A percentile compares a stretch with the other conserved stretches of the same genome.
Conservation (phyloP, 2,888 invertebrate species). For the Girardia tigrina region DNA sequence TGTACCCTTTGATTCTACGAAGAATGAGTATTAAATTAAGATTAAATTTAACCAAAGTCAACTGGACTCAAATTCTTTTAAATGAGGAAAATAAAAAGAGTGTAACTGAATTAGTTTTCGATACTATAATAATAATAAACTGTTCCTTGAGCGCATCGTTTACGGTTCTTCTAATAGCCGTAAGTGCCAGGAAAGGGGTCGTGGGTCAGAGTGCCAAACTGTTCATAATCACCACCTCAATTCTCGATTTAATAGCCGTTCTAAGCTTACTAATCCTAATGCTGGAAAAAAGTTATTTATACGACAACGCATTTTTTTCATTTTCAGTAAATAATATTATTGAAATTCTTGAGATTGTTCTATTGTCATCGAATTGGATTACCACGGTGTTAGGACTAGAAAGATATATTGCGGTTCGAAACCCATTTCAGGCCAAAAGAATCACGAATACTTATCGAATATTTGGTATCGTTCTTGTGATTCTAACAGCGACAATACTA, state of each 20-base stretch:
- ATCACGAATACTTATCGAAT: conserved; percentile 24
- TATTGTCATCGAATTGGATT: conserved; percentile 30
- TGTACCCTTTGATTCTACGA: too few relatives aligned
- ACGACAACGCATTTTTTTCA: not conserved
- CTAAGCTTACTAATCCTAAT: not conserved
- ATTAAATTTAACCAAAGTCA: too few relatives aligned
- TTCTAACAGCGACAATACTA: not conserved
- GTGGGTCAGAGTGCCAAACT: not conserved
- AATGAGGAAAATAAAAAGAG: not conserved
- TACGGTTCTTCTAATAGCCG: not conserved
- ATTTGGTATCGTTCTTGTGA: not conserved
- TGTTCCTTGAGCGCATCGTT: not conserved
- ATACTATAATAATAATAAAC: not conserved
- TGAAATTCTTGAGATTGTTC: conserved; percentile 28
- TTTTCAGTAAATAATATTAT: not conserved
- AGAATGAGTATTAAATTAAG: too few relatives aligned
- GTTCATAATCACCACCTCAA: not conserved
- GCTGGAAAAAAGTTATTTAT: not conserved
- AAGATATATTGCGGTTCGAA: conserved; percentile 25
- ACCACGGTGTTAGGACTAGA: conserved; percentile 27
- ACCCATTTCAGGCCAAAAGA: conserved; percentile 30
- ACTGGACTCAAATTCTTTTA: too few relatives aligned
- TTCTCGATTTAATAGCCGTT: not conserved
- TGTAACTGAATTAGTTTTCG: not conserved
- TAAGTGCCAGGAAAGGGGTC: not conserved